phyloP scores from a whole-genome alignment of 2,888 invertebrate species.

The Leptogaster cylindrica region DNA sequence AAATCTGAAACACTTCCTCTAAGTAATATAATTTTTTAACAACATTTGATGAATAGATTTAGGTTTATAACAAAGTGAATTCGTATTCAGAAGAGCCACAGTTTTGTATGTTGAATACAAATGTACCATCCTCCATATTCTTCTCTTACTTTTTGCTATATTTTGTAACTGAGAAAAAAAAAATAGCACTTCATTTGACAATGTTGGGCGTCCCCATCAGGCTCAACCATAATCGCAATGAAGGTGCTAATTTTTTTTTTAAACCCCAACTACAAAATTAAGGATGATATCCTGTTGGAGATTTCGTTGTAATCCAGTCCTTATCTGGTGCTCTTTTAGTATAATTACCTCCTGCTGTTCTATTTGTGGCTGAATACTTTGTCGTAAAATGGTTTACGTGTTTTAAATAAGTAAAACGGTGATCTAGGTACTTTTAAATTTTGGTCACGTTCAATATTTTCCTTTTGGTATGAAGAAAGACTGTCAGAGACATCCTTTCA shows the following conservation, averaged over 20 bases:
- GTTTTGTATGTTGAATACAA: no score
- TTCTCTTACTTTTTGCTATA: no score
- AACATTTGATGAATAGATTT: no score
- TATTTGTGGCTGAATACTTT: constrained; percentile 33
- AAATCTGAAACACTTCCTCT: no score
- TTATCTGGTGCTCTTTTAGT: constrained; percentile 27
- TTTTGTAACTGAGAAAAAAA: no score
- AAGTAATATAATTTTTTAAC: no score
- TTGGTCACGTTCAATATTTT: constrained; percentile 34
- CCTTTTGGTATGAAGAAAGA: constrained; percentile 19
- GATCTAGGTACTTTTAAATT: constrained; percentile 25
- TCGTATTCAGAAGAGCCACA: no score
- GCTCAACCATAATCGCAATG: background rate
- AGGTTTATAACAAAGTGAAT: no score
- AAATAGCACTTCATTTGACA: no score
- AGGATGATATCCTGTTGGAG: constrained; percentile 14
- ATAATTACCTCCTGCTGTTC: constrained; percentile 37
- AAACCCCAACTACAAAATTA: constrained; percentile 25
- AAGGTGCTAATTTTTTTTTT: constrained; percentile 22
- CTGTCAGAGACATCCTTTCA: constrained; percentile 21
- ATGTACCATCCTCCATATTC: no score
- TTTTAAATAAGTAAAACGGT: constrained; percentile 33
- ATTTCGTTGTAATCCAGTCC: constrained; percentile 21
- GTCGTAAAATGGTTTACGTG: constrained; percentile 36
- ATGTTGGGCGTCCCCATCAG: background rate